Evolutionary conservation across 2,888 invertebrate genomes (phyloP).

Genomic region (Ypsolopha sequella): DNA sequence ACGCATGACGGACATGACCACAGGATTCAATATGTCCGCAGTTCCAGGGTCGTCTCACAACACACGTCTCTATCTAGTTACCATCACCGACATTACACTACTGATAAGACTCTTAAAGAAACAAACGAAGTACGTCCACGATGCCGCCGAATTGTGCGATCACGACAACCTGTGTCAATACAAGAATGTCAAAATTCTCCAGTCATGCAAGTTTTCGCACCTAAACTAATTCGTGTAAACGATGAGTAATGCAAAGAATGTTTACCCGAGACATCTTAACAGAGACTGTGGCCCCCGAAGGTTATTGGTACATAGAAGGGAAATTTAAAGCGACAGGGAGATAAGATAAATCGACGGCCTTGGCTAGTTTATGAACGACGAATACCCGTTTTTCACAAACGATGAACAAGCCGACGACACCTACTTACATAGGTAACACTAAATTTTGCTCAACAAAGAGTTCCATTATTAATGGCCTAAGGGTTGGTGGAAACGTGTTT

Average conservation of each 20-base stretch:
- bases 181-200: no score
- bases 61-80: not conserved
- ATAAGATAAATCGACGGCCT: conserved; percentile 46
- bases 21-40: conserved; percentile 12
- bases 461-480: no score
- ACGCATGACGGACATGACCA: conserved; percentile 26
- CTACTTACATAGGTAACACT: no score
- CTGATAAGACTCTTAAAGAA: no score
- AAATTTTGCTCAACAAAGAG: no score
- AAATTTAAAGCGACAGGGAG: conserved; percentile 21
- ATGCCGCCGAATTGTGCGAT: not conserved
- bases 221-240: conserved; percentile 4
- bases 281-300: conserved; percentile 30
- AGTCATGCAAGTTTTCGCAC: no score
- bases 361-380: conserved; percentile 11
- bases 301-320: conserved; percentile 14
- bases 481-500: no score
- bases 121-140: not conserved
- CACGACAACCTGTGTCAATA: not conserved
- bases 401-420: not conserved
- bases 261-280: conserved; percentile 32
- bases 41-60: conserved; percentile 25
- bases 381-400: not conserved
- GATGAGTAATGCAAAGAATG: conserved; percentile 32
- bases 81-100: not conserved